Base-by-base conservation (phyloP, 2,797 vertebrate species). In the Gobio occitaniae region DNA sequence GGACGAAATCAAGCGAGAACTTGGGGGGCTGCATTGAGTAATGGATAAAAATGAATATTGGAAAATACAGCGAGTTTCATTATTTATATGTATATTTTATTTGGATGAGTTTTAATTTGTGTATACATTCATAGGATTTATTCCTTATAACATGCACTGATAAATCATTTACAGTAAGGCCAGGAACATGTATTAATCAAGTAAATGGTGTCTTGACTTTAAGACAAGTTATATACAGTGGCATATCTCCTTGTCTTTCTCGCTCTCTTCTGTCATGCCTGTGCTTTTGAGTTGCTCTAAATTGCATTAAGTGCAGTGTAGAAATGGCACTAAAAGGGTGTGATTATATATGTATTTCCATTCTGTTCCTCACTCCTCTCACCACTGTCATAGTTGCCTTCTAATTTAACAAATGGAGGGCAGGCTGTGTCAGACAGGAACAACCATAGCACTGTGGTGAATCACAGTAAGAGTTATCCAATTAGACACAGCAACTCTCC, bases 371-470 rank as follows among this genome's bases (percentile, higher is more conserved):
- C 61, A 48, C 82, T 88, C 48, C 41, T 63, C 87, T 56, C 25
- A 85, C 59, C 75, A 75, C 86, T 78, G 84, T 89, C 88, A 89
- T 78, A 87, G 84, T 84, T 86, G 81, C 80, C 81, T 75, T 88
- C 76, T 84, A 85, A 88, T 90, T 91, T 87, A 88, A 92, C 87
- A 91, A 93, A 90, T 90, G 84, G 86, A 88, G 78, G 78, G 78
- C 72, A 82, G 77, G 12, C 85, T 32, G 81, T 81, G 86, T 89
- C 78, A 91, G 87, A 88, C 70, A 29, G 86, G 56, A 88, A 86
- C 87, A 83, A 75, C 38, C 54, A 75, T 87, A 77, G 72, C 76
- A 88, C 89, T 89, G 84, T 61, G 75, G 78, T 80, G 85, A 90
- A 86, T 92, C 88, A 82, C 82, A 86, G 78, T 71, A 86, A 89